phyloP scores from a whole-genome alignment of 2,113 vertebrate species.

The Halcyon senegalensis region DNA sequence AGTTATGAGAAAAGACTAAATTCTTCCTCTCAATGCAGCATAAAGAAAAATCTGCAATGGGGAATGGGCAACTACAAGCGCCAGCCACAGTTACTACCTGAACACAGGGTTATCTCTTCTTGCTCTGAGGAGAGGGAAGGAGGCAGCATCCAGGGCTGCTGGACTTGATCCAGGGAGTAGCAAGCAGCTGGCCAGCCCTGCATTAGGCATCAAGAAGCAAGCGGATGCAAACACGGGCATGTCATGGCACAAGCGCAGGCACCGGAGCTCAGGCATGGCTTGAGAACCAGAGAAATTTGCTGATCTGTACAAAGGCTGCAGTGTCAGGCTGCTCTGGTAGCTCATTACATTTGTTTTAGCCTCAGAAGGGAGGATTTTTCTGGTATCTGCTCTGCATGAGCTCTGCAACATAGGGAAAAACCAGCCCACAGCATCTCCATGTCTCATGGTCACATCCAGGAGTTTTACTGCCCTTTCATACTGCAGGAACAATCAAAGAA shows the following conservation, averaged over 20 bases:
- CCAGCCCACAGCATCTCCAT: fast-evolving
- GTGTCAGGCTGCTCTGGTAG: neutral
- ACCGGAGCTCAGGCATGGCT: fast-evolving
- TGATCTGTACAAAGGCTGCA: neutral
- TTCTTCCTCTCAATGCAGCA: neutral
- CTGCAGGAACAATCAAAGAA: neutral
- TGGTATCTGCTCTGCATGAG: neutral
- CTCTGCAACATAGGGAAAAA: neutral
- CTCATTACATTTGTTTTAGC: neutral
- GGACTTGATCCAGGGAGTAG: neutral
- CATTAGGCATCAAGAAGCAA: neutral
- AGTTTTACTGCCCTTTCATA: neutral
- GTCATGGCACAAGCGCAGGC: neutral
- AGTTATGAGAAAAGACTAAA: neutral
- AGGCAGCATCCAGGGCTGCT: neutral
- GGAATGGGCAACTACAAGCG: neutral
- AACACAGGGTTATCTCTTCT: neutral
- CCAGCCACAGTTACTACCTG: neutral
- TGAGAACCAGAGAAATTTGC: neutral
- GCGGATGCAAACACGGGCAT: fast-evolving
- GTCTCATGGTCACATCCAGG: fast-evolving
- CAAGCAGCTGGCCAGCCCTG: neutral
- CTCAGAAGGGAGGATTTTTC: neutral
- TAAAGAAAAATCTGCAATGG: neutral
- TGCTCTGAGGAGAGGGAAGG: neutral